Conservation (phyloP, 2,113 vertebrate species). For the Ammodytes dubius region DNA sequence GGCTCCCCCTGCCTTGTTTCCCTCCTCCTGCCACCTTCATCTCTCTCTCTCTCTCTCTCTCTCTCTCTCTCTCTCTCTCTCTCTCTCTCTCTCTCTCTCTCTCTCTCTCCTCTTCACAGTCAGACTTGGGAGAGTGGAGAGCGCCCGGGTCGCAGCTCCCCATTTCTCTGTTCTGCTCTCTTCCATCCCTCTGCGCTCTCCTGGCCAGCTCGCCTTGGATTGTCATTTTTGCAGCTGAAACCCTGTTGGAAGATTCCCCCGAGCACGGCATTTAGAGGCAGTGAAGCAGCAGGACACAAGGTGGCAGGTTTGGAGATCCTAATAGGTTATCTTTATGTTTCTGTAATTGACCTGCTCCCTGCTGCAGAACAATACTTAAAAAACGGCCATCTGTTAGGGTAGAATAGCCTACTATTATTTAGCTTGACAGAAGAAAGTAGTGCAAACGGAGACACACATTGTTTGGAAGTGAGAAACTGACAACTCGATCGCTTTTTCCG, state of each 20-base stretch:
- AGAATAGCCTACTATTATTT: slow-evolving; percentile 14
- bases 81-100: slow-evolving; percentile 11
- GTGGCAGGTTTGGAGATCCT: slow-evolving; percentile 17
- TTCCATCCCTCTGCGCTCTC: slow-evolving; percentile 55
- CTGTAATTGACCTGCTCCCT: slow-evolving; percentile 50
- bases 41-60: slow-evolving; percentile 58
- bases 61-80: slow-evolving; percentile 39
- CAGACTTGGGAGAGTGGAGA: slow-evolving; percentile 60
- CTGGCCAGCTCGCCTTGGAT: slow-evolving; percentile 50
- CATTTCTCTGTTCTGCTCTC: slow-evolving; percentile 54
- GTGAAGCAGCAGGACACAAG: slow-evolving; percentile 8
- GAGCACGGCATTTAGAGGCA: slow-evolving; percentile 36
- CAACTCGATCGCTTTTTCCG: slow-evolving; percentile 31
- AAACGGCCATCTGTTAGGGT: not conserved
- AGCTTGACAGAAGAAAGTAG: slow-evolving; percentile 45
- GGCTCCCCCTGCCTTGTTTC: slow-evolving; percentile 22
- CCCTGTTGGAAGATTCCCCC: slow-evolving; percentile 3
- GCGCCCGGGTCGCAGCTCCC: slow-evolving; percentile 57
- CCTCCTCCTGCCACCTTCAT: slow-evolving; percentile 43
- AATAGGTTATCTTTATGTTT: slow-evolving; percentile 50
- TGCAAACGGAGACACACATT: slow-evolving; percentile 39
- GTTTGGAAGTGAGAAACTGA: slow-evolving; percentile 31
- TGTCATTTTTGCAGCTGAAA: slow-evolving; percentile 58
- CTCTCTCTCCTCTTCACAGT: slow-evolving; percentile 51
- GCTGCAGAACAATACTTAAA: slow-evolving; percentile 39